Evolutionary conservation across 2,888 invertebrate genomes (phyloP), one percentile per base, ranked within the genome.

Genomic region (Loripinus fragilis): DNA sequence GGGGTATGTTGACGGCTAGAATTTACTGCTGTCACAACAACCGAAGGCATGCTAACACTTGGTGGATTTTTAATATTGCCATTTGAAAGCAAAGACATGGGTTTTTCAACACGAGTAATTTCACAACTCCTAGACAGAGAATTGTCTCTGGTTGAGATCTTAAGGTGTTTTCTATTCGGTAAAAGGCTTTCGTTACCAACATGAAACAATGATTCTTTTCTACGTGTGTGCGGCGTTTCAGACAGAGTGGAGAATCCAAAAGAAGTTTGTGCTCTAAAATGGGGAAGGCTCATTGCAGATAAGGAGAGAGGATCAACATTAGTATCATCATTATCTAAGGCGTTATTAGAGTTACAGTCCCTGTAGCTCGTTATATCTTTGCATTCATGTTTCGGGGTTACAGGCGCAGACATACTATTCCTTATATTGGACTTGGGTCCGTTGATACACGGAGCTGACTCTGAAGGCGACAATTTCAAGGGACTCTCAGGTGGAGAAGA

Each of bases 151-250:
- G 38, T 25, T 8, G 38, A 38, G 38, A 74, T 23, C 41, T 74
- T 78, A 23, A 50, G 25, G 0, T 69, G 64, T 45, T 71, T 50
- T 68, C 76, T 75, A 28, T 66, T 79, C 0, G 71, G 73, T 30
- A 80, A 71, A 38, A 82, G 41, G 5, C 71, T 66, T 23, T 82
- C 85, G 20, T 72, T 76, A 0, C 81, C 80, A 15, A 75, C 75
- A 76, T 90, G 90, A 76, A 90, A 88, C 28, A 91, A 77, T 0
- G 90, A 91, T 70, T 91, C 91, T 71, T 89, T 90, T n/a, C 91
- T 74, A 33, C 89, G 73, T 10, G 89, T 89, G 75, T 91, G 88
- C 2, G 91, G 89, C 74, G 77, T 85, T 74, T 91, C 89, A 17
- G 86, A 76, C 33, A 91, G 73, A 1, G 91, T 91, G 17, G 89